Base-by-base conservation (phyloP, 2,113 vertebrate genomes). In the Xenus cinereus region DNA sequence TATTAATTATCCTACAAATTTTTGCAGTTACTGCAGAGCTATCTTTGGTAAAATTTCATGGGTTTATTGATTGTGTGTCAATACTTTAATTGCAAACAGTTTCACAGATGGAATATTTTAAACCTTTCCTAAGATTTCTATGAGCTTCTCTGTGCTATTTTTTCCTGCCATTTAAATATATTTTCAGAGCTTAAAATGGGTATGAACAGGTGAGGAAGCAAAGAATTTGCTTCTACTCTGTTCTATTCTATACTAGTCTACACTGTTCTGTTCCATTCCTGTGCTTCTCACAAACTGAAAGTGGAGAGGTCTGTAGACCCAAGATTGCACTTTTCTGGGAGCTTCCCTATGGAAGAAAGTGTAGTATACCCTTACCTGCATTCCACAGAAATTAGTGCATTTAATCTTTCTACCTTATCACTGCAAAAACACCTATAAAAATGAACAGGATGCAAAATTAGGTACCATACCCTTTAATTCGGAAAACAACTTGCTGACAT, bases 81-180 rank as follows among this genome's bases (percentile, higher is more conserved):
- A 91, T 92, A 95, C n/a, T 95, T 91, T 92, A 95, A 87, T 84
- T 21, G 20, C 28, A 78, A 90, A 93, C n/a, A 56, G 6, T 79
- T 94, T 91, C 80, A 87, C 66, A 84, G 81, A 79, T 69, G 63
- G 77, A 90, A 84, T 76, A 57, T 57, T 91, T 96, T 59, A 92
- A 72, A 84, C 82, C 14, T 35, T 73, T 91, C 32, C 66, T 63
- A 62, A 62, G 54, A 41, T 73, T 95, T 60, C 39, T 30, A 9
- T 28, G 30, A 41, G 27, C 39, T 86, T 89, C 57, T 76, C 69
- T 78, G 39, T 35, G 32, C n/a, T 91, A 18, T 30, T 84, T 90
- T 92, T 83, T 63, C 54, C 83, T 54, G n/a, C 37, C 46, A 59
- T 86, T 91, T 88, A 46, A 64, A 77, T 64, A 14, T 6, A 60